Evolutionary conservation across 2,113 vertebrate genomes (phyloP).

Genomic region (Etheostoma cragini): DNA sequence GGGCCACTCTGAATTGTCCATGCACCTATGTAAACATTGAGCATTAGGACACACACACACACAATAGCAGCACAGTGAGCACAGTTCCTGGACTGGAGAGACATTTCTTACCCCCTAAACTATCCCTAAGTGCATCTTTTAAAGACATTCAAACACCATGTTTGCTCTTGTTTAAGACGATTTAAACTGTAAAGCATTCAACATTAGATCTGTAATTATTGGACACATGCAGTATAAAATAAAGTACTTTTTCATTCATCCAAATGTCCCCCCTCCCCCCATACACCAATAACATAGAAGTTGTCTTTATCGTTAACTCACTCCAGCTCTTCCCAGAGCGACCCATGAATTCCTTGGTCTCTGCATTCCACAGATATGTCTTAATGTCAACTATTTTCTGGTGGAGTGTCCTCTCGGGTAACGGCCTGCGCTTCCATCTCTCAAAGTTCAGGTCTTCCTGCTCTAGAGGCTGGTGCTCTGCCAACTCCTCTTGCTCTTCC

Average conservation of each 20-base stretch:
- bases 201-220: conserved; percentile 2
- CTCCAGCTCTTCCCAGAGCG: conserved; percentile 95
- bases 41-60: conserved; percentile 67
- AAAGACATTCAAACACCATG: conserved; percentile 32
- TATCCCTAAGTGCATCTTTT: conserved; percentile 41
- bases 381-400: conserved; percentile 88
- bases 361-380: conserved; percentile 93
- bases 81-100: conserved; percentile 54
- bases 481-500: conserved; percentile 87
- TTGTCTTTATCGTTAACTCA: conserved; percentile 83
- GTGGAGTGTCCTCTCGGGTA: conserved; percentile 85
- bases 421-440: conserved; percentile 84
- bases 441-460: conserved; percentile 86
- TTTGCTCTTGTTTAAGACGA: conserved; percentile 14
- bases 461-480: conserved; percentile 85
- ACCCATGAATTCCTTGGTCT: conserved; percentile 94
- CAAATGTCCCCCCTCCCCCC: not conserved
- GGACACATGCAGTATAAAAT: not conserved
- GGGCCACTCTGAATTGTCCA: conserved; percentile 81
- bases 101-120: conserved; percentile 55
- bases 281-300: conserved; percentile 25
- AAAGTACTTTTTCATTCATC: conserved; percentile 19
- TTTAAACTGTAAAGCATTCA: conserved; percentile 7
- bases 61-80: conserved; percentile 62
- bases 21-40: conserved; percentile 88